Conservation (phyloP, 2,113 vertebrate species). For the Xenopus tropicalis region UCB_Xtro_10.0 CM004443.2:211137501-211138000, state of each 20-base stretch:
- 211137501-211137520: no score
- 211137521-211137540: no score
- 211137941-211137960: no score
- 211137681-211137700: not conserved
- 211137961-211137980: no score
- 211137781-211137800: no score
- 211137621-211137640: conserved; percentile 36
- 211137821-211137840: not conserved
- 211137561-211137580: not conserved
- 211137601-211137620: conserved; percentile 25
- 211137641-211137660: conserved; percentile 18
- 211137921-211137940: no score
- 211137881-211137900: no score
- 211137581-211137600: conserved; percentile 19
- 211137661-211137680: conserved; percentile 1
- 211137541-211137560: no score
- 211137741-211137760: not conserved
- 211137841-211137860: not conserved
- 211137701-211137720: not conserved
- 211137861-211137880: not conserved
- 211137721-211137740: not conserved
- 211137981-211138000: no score
- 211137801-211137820: no score
- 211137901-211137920: no score
- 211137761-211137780: no score